These are phyloP conservation scores for Germaria angustata DNA, from an alignment of 2,888 invertebrate species.

Conservation along the genomic window DNA sequence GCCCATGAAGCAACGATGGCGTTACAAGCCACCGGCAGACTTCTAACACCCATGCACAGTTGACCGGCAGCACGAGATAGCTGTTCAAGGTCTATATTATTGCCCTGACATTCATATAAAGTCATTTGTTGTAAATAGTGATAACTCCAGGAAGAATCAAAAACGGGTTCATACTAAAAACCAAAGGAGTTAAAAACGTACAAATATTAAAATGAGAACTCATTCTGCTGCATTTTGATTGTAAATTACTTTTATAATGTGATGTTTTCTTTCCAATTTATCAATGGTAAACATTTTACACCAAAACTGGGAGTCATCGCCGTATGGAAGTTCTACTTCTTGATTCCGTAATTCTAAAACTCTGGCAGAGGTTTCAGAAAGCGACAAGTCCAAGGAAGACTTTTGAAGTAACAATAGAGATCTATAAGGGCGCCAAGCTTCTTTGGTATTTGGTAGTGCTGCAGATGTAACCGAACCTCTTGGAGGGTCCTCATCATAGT, in stretches of 20 bases:
- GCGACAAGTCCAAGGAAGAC: conserved; percentile 80
- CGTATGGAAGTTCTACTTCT: conserved; percentile 82
- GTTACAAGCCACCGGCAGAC: conserved; percentile 82
- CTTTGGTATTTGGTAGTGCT: conserved; percentile 80
- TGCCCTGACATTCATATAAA: conserved; percentile 84
- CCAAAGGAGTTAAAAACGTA: background rate
- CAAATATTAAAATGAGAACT: background rate
- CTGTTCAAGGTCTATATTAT: conserved; percentile 80
- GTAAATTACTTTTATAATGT: conserved; percentile 83
- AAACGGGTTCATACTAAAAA: conserved; percentile 84
- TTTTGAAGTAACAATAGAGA: conserved; percentile 83
- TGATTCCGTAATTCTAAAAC: conserved; percentile 81
- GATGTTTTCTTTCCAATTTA: conserved; percentile 82
- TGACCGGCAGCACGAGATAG: conserved; percentile 81
- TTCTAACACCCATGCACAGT: conserved; percentile 81
- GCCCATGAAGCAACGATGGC: conserved; percentile 85
- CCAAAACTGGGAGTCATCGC: conserved; percentile 83
- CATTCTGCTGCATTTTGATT: background rate
- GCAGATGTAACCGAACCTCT: conserved; percentile 82
- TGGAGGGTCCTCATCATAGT: conserved; percentile 82
- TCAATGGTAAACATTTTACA: conserved; percentile 83
- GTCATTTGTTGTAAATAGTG: conserved; percentile 84
- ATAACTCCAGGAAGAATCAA: conserved; percentile 82
- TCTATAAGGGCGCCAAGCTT: conserved; percentile 81
- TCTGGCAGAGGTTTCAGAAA: conserved; percentile 72